These are phyloP conservation scores for Ophion ventricosus DNA, from an alignment of 2,888 invertebrate genomes.

Conservation along the genomic window DNA sequence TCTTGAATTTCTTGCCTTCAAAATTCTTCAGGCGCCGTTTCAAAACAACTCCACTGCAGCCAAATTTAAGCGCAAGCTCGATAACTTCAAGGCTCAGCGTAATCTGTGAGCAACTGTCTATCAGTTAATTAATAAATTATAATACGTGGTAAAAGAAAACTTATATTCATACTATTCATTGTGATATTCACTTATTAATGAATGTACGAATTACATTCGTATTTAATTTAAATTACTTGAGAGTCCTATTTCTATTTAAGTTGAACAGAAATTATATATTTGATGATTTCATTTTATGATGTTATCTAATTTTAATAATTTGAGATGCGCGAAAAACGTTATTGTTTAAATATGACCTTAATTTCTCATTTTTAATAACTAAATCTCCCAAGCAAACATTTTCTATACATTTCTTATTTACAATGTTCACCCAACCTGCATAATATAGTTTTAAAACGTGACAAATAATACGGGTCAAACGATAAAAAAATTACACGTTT, in stretches of 20 bases:
- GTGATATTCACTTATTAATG: no score
- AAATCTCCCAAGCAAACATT: neutral
- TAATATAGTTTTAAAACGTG: neutral
- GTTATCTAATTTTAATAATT: no score
- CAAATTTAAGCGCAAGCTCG: constrained; percentile 15
- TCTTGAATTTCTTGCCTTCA: neutral
- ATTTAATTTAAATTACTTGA: no score
- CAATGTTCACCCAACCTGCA: neutral
- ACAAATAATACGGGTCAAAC: neutral
- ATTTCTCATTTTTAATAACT: neutral
- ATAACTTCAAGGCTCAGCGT: neutral
- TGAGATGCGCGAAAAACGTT: no score
- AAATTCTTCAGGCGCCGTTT: neutral
- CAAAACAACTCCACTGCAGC: neutral
- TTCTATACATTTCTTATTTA: neutral
- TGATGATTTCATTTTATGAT: no score
- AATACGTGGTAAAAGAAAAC: neutral
- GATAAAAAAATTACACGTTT: neutral
- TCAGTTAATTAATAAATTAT: neutral
- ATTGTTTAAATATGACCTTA: neutral
- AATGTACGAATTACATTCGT: no score
- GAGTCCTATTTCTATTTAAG: no score
- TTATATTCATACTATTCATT: no score
- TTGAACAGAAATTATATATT: no score
- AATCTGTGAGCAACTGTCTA: neutral